Evolutionary conservation across 2,113 vertebrate species (phyloP), one percentile per base, ranked within the genome.

Genomic region (Numenius arquata): DNA sequence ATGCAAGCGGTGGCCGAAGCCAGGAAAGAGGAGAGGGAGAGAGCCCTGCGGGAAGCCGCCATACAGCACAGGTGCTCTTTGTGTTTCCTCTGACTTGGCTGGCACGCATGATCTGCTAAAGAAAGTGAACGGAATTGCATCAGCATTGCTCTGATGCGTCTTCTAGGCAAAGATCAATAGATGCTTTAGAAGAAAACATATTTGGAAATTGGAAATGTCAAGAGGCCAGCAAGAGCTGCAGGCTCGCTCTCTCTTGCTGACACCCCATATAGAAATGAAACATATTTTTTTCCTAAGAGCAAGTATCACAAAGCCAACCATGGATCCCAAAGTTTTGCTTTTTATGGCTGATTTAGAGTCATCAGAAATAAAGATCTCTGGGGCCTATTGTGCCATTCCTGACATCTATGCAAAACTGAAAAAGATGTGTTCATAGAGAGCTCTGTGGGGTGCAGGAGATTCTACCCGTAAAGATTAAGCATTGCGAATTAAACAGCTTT

Each of bases 11-110:
- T 98, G 65, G 67, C 85, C 3, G n/a, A 93, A 63, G 97, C 89
- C 76, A 96, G 90, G 77, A 85, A 72, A 12, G 92, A 98, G 40
- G 97, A 98, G 79, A 95, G 92, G 30, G 20, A 15, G 26, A 66
- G 43, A 1, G 94, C 95, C 27, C 20, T 71, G 71, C 32, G 82
- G 48, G 83, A 62, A 41, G 68, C 96, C 8, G 8, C 52, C 29
- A 56, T 11, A 2, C 91, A 96, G 74, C 85, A 58, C 91, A 97
- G 96, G 98, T 98, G 94, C 43, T 65, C 30, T 74, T 66, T 32
- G 45, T 12, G n/a, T 41, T 91, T 78, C 52, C 68, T 15, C 32
- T 68, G n/a, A 26, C 41, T 53, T 75, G 21, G 17, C 41, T 61
- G 61, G n/a, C 43, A 59, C 61, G 77, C 26, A 11, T 10, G 14